Base-by-base conservation (phyloP, 2,113 vertebrate species). In the Beaufortia kweichowensis region DNA sequence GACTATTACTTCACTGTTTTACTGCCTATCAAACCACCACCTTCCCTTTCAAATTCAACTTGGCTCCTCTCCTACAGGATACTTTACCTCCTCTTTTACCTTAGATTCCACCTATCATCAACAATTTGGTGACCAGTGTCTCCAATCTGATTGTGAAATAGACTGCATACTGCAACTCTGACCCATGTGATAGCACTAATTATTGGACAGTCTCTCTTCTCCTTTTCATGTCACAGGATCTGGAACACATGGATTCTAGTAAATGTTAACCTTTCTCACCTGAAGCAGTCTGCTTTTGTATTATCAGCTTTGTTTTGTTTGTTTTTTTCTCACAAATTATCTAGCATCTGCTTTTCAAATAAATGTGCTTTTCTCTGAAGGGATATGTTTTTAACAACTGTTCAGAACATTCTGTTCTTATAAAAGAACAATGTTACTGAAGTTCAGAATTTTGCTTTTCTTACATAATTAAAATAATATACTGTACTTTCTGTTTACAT, bases 201-300 rank as follows among this genome's bases (percentile, higher is more conserved):
- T 59, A 71, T 31, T 59, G 53, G 33, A 19, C 55, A 2, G 15
- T 35, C 29, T 10, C 15, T 71, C 50, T 31, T 2, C 50, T 3
- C 10, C 9, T 57, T 24, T 56, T 57, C 1, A 41, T 53, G 11
- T 33, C n/a, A 24, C 43, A 26, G 21, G 6, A 48, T 35, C 35
- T 43, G 39, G 23, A 64, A 41, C 61, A 39, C n/a, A 33, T 12
- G 23, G 12, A 64, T 46, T 28, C 39, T 19, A 28, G 14, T 28
- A 66, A 48, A 66, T 66, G 64, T 66, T 8, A 66, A 39, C 33
- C 33, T 64, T 63, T 23, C 50, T 31, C 28, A 53, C 46, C 28
- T 31, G 11, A 57, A 57, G 21, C 12, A 57, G 48, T 10, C 43
- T 67, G 26, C 43, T n/a, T n/a, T 67, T 67, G 39, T 66, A 19